Base-by-base conservation (phyloP, 2,797 vertebrate species). In the Aselliscus stoliczkanus region DNA sequence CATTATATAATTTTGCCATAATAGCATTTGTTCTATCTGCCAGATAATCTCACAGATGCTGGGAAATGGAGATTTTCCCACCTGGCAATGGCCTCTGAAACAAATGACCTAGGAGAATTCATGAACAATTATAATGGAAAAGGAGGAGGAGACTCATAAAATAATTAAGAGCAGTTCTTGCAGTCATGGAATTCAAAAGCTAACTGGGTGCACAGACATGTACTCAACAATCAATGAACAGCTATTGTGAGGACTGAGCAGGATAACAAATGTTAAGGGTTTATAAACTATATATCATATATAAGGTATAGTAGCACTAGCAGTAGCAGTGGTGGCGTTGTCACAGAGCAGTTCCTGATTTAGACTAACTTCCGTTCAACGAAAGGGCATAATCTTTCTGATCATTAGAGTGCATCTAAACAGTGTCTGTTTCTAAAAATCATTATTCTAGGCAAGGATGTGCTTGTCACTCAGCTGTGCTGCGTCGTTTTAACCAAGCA, bases 371-470 rank as follows among this genome's bases (percentile, higher is more conserved):
- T 90, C 83, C 70, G 62, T 86, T 4, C 31, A 1, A 84, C 12
- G 65, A 60, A 87, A 67, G 72, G 34, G n/a, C n/a, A 65, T 50
- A 92, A 82, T 88, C 84, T 62, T 95, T 76, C 52, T 54, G 52
- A 54, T 20, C 52, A 54, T 20, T 54, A 18, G 58, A 87, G 73
- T 20, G 81, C 92, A 93, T 95, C 79, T 96, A 84, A 93, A 95
- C 76, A 91, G 65, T 69, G 64, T 88, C 83, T 94, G 56, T 88
- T 58, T 93, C 87, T 86, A 56, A 95, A 96, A 95, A 95, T 94
- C 84, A 86, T 96, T 90, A 95, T 97, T 94, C 93, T 76, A 75
- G 80, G 88, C 56, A 67, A 94, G 93, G 47, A 84, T 87, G 9
- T n/a, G 93, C 69, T 58, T 97, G 83, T 47, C 81, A 70, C 58